These are phyloP conservation scores for Achatina immaculata DNA, from an alignment of 1,140 invertebrate species.

Conservation along the genomic window DNA sequence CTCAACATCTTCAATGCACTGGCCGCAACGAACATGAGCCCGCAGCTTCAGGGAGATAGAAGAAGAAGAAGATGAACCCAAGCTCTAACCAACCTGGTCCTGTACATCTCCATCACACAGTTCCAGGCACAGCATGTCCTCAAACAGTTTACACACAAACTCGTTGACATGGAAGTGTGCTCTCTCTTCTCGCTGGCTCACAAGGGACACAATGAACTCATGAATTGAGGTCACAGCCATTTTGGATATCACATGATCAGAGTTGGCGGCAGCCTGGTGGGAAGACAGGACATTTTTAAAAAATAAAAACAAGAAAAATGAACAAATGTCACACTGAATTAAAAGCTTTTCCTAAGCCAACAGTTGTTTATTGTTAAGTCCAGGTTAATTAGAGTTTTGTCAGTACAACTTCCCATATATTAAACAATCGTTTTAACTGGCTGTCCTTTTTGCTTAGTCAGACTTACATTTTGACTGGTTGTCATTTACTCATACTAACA, in stretches of 20 bases:
- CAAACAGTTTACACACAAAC: slow-evolving; percentile 93
- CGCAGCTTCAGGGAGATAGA: no score
- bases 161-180: slow-evolving; percentile 96
- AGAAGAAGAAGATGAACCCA: no score
- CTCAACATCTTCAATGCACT: no score
- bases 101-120: slow-evolving; percentile 91
- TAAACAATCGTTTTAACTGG: no score
- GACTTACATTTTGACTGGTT: no score
- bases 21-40: no score
- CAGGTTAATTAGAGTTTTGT: no score
- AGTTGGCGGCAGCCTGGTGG: slow-evolving; percentile 87
- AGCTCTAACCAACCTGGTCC: slow-evolving; percentile 86
- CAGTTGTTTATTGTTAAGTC: no score
- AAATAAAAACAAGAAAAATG: not conserved
- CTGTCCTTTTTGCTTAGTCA: no score
- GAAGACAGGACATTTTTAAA: not conserved
- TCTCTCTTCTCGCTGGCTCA: slow-evolving; percentile 86
- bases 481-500: no score
- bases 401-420: no score
- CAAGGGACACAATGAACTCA: slow-evolving; percentile 87
- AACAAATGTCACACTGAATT: not conserved
- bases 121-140: slow-evolving; percentile 92
- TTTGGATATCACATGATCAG: slow-evolving; percentile 88
- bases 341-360: not conserved
- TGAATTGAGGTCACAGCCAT: slow-evolving; percentile 94